Evolutionary conservation across 2,797 vertebrate species (phyloP).

Genomic region (Buceros bicornis): DNA sequence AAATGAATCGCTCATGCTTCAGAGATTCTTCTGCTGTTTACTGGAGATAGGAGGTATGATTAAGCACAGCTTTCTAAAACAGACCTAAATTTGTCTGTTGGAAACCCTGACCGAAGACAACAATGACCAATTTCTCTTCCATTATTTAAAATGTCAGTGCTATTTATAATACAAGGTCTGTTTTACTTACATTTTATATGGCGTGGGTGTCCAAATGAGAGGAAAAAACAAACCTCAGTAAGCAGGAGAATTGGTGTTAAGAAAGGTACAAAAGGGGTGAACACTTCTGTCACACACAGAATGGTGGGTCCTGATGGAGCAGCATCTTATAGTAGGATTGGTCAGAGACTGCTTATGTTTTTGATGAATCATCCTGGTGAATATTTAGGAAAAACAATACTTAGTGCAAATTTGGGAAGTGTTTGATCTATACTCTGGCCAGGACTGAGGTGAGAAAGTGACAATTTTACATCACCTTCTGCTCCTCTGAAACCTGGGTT

Average conservation of each 20-base stretch:
- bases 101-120: background rate
- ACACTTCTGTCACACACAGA: fast-evolving
- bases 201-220: background rate
- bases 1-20: slow-evolving; percentile 57
- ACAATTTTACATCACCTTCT: background rate
- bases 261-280: background rate
- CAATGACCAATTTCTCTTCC: background rate
- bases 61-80: background rate
- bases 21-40: slow-evolving; percentile 26
- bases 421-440: background rate
- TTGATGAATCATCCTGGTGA: background rate
- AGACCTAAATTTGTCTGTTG: background rate
- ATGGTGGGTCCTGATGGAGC: background rate
- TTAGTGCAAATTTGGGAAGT: background rate
- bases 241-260: background rate
- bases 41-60: background rate
- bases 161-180: background rate
- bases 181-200: background rate
- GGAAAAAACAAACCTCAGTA: background rate
- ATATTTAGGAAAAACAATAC: background rate
- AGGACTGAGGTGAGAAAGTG: background rate
- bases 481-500: background rate
- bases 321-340: background rate
- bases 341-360: background rate
- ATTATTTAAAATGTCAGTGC: background rate